Base-by-base conservation (phyloP, 2,113 vertebrate species). In the Nyctibius bracteatus region DNA sequence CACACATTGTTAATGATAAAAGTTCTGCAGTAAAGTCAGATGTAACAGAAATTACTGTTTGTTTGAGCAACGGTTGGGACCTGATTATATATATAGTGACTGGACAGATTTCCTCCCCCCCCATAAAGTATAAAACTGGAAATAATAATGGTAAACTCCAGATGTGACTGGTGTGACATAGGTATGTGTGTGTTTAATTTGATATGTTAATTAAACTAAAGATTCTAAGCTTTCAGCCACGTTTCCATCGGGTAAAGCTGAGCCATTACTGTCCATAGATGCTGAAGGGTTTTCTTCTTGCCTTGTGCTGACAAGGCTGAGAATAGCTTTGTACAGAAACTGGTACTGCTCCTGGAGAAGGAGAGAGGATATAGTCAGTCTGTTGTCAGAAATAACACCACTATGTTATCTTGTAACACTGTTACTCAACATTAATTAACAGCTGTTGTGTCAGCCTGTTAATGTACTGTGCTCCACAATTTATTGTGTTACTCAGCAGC, bases 241-340 rank as follows among this genome's bases (percentile, higher is more conserved):
- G 31, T 98, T 98, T 39, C 98, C 97, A 15, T 98, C 98, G 10
- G 97, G 97, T 97, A 98, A 95, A 70, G 98, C 98, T 63, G 98
- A 98, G 9, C 98, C 98, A 8, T 99, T 99, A 96, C 98, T 99
- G 93, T 99, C 99, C 59, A 99, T 97, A 28, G 98, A 99, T 83
- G 98, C 98, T 22, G 98, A 98, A 14, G 98, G 98, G 78, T 98
- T 98, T 97, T 99, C 97, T 58, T 99, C 99, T 96, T 99, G 99
- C 85, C 98, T 98, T 24, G 98, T 98, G 93, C 98, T 98, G 54
- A 99, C 98, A 37, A 99, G 98, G 97, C 99, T 99, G 96, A 99
- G 98, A 92, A 99, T 98, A 78, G 99, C 99, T 98, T 98, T 99
- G 98, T 99, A 99, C 71, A 99, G 98, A 97, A 99, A 99, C 96